Conservation (phyloP, 2,797 vertebrate genomes). For the Falco cherrug region DNA sequence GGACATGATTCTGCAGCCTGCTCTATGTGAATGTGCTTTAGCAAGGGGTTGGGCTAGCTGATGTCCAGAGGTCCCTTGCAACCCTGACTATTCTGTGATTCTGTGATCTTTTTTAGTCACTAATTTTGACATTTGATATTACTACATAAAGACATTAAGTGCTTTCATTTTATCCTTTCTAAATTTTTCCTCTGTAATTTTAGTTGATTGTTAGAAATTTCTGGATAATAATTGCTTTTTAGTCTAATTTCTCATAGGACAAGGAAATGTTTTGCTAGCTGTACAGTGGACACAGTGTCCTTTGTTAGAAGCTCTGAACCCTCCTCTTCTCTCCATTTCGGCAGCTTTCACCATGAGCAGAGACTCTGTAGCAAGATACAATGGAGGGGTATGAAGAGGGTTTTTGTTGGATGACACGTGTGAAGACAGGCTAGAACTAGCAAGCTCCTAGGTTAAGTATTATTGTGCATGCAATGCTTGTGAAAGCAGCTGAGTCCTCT, state of each 20-base stretch:
- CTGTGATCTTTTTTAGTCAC: neutral
- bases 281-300: neutral
- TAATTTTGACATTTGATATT: neutral
- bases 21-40: neutral
- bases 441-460: neutral
- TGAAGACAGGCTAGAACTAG: neutral
- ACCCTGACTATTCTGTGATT: too few species aligned
- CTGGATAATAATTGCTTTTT: neutral
- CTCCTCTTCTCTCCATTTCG: neutral
- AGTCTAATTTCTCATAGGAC: neutral
- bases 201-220: neutral
- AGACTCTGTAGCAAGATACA: neutral
- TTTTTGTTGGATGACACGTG: neutral
- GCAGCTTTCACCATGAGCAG: neutral
- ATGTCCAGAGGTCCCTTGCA: neutral
- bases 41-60: neutral
- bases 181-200: neutral
- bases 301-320: neutral
- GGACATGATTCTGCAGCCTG: too few species aligned
- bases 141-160: neutral
- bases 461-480: neutral
- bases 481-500: neutral
- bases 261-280: neutral
- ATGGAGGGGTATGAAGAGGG: rapidly evolving
- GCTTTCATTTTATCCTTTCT: neutral